These are phyloP conservation scores for Choristoneura fumiferana DNA, from an alignment of 1,140 invertebrate species.

Conservation along the genomic window DNA sequence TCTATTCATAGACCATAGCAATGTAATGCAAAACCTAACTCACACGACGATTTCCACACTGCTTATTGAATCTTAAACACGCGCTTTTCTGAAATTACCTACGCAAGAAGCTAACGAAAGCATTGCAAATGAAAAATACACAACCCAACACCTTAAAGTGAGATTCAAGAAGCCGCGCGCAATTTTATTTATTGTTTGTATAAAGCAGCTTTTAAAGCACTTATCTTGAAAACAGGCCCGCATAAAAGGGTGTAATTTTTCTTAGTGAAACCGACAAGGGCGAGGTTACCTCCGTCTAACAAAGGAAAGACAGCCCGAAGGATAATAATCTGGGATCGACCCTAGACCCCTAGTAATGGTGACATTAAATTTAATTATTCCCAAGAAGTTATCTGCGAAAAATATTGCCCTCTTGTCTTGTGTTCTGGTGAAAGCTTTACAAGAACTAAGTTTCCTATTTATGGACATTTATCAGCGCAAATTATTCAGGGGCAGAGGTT, in stretches of 20 bases:
- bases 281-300: not conserved
- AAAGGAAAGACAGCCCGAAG: slow-evolving; percentile 6
- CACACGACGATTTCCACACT: no score
- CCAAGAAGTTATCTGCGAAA: slow-evolving; percentile 6
- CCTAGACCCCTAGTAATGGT: not conserved
- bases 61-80: no score
- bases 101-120: no score
- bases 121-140: no score
- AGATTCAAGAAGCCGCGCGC: not conserved
- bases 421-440: no score
- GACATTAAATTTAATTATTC: slow-evolving; percentile 17
- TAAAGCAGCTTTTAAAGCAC: slow-evolving; percentile 8
- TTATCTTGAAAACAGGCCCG: slow-evolving; percentile 13
- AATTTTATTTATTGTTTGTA: slow-evolving; percentile 17
- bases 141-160: slow-evolving; percentile 2
- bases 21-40: no score
- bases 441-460: no score
- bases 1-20: no score
- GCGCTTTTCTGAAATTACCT: no score
- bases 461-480: no score
- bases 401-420: not conserved
- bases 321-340: slow-evolving; percentile 15
- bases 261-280: slow-evolving; percentile 5
- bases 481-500: no score
- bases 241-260: slow-evolving; percentile 17